These are phyloP conservation scores for Sinodicranocentrus sp. DNA, from an alignment of 2,888 invertebrate genomes.

Conservation along the genomic window DNA sequence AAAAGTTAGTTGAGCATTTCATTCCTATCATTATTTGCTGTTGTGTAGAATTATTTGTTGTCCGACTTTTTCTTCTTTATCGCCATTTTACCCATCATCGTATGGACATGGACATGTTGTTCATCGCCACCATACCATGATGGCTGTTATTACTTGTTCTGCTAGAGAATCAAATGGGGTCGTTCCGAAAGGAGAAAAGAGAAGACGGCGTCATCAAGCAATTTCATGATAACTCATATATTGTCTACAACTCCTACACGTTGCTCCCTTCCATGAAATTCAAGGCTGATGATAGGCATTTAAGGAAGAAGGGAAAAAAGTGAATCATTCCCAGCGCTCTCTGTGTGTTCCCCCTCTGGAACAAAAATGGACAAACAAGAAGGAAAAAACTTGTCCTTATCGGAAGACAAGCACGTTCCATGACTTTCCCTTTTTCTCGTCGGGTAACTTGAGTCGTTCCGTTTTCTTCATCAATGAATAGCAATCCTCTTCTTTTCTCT, in stretches of 20 bases:
- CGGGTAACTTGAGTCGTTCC: constrained; percentile 32
- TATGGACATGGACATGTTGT: constrained; percentile 19
- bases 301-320: constrained; percentile 35
- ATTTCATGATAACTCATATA: constrained; percentile 58
- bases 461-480: constrained; percentile 43
- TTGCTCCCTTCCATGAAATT: constrained; percentile 25
- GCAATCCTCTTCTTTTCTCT: background rate
- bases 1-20: constrained; percentile 51
- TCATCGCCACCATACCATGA: constrained; percentile 8
- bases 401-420: constrained; percentile 40
- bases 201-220: constrained; percentile 41
- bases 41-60: constrained; percentile 35
- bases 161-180: constrained; percentile 13
- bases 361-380: constrained; percentile 35
- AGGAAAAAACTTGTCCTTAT: constrained; percentile 36
- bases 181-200: background rate
- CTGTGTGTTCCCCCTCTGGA: background rate
- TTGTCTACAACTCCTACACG: background rate
- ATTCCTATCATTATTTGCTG: constrained; percentile 46
- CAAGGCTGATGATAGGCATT: constrained; percentile 50
- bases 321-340: constrained; percentile 30
- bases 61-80: constrained; percentile 47
- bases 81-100: constrained; percentile 35
- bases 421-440: constrained; percentile 31
- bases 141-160: constrained; percentile 10